Conservation (phyloP, 2,888 invertebrate genomes). For the Alsophila aescularia region DNA sequence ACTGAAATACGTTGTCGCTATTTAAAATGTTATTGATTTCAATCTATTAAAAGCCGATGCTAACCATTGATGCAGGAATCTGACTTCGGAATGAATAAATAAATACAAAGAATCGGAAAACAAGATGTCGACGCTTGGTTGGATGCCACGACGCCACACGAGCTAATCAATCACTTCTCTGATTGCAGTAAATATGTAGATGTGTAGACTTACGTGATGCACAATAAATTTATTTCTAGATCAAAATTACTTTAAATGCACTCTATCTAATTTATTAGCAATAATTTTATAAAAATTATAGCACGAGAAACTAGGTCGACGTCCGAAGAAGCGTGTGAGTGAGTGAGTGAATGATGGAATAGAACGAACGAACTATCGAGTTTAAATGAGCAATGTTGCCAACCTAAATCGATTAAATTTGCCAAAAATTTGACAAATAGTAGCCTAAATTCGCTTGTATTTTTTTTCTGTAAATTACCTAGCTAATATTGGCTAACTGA, state of each 20-base stretch:
- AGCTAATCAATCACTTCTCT: slow-evolving; percentile 34
- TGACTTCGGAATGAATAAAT: slow-evolving; percentile 52
- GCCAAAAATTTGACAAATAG: no score
- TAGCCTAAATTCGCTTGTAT: no score
- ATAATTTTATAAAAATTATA: slow-evolving; percentile 39
- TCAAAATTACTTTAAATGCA: slow-evolving; percentile 59
- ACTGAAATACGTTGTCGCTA: slow-evolving; percentile 11
- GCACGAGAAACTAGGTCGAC: slow-evolving; percentile 38
- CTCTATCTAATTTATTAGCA: slow-evolving; percentile 58
- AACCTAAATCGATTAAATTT: no score
- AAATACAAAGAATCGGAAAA: slow-evolving; percentile 75
- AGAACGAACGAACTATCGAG: slow-evolving; percentile 6
- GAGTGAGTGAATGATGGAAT: slow-evolving; percentile 33
- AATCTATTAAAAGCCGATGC: slow-evolving; percentile 28
- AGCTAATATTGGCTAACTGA: no score
- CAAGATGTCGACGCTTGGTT: slow-evolving; percentile 80
- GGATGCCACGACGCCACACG: slow-evolving; percentile 75
- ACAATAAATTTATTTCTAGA: slow-evolving; percentile 55
- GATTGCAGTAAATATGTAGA: slow-evolving; percentile 24
- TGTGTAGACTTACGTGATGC: slow-evolving; percentile 62
- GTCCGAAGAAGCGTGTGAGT: slow-evolving; percentile 30
- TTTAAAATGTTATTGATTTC: slow-evolving; percentile 15
- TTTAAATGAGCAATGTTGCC: slow-evolving; percentile 8
- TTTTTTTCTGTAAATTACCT: no score
- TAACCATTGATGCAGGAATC: slow-evolving; percentile 28